These are phyloP conservation scores for Bubo blakistoni DNA, from an alignment of 2,113 vertebrate genomes.

Conservation along the genomic window DNA sequence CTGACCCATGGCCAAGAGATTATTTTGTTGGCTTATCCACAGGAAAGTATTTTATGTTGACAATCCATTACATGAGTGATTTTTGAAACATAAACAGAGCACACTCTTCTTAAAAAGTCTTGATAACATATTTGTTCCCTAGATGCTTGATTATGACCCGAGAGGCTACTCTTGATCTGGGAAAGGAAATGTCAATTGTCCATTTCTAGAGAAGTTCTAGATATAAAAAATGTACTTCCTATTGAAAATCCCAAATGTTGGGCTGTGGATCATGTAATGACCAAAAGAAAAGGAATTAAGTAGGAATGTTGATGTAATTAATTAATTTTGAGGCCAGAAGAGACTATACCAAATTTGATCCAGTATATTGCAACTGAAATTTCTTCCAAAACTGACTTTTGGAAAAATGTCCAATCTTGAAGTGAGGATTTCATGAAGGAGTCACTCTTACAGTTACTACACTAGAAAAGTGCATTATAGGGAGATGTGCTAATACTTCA, in stretches of 20 bases:
- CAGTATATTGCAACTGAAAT: not conserved
- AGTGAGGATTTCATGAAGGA: not conserved
- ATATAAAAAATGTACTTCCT: not conserved
- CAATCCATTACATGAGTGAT: not conserved
- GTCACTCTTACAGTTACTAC: not conserved
- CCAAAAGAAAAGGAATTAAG: not conserved
- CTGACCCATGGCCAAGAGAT: not conserved
- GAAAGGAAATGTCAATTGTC: not conserved
- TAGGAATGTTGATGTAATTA: not conserved
- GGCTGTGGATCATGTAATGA: not conserved
- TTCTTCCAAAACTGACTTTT: not conserved
- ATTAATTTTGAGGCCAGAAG: not conserved
- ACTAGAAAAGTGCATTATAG: not conserved
- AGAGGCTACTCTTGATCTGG: not conserved
- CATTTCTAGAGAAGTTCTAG: not conserved
- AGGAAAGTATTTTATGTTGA: not conserved
- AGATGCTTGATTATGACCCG: not conserved
- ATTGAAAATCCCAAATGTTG: not conserved
- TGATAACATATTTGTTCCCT: not conserved
- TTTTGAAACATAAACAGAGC: not conserved
- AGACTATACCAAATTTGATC: not conserved
- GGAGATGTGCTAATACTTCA: not conserved
- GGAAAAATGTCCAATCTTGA: not conserved
- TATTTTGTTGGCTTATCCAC: not conserved
- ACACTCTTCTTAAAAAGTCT: not conserved